phyloP scores from a whole-genome alignment of 2,113 vertebrate species.

The Protobothrops mucrosquamatus region DNA sequence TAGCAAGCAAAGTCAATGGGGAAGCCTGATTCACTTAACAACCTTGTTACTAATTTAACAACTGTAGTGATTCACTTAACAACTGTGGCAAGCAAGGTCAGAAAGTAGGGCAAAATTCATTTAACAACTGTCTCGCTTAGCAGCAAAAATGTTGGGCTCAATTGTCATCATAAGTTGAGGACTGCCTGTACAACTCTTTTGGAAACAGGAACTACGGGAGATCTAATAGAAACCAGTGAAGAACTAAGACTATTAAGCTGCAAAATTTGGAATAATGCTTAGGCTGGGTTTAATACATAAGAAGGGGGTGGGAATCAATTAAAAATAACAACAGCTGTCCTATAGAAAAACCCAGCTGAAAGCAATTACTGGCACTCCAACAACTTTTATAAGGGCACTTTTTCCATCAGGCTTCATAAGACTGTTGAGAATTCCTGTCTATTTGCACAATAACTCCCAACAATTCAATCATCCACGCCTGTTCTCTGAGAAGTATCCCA shows the following conservation, averaged over 20 bases:
- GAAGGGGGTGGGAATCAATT: neutral
- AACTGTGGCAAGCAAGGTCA: no score
- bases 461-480: neutral
- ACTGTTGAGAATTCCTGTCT: neutral
- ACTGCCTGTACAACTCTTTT: neutral
- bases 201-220: neutral
- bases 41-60: no score
- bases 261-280: neutral
- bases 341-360: neutral
- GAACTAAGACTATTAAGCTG: neutral
- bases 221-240: neutral
- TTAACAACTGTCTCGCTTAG: no score
- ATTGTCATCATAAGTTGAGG: no score
- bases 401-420: accelerated
- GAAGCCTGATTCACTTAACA: no score
- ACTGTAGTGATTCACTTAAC: no score
- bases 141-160: no score
- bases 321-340: neutral
- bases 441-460: neutral
- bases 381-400: neutral
- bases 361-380: neutral
- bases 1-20: no score
- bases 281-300: neutral
- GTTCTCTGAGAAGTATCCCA: neutral
- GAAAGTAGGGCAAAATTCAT: no score